A percentile compares a stretch with the other conserved stretches of the same genome.
Evolutionary conservation across 2,113 vertebrate genomes (phyloP).

Genomic region (Paralichthys olivaceus): DNA sequence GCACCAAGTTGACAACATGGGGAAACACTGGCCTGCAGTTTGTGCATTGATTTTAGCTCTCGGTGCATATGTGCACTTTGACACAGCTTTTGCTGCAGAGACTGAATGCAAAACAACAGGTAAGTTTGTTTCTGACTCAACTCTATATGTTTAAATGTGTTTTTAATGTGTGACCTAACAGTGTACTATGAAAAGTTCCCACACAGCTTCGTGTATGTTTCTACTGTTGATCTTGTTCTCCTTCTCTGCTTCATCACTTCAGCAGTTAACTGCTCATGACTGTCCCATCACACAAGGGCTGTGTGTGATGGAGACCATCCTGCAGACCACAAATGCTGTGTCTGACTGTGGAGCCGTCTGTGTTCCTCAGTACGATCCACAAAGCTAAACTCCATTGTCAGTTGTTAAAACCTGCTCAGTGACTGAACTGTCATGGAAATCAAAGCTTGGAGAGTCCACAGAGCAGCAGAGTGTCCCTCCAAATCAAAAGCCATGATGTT

Average conservation of each 20-base stretch:
- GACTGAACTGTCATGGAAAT: background rate
- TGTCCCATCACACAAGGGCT: constrained; percentile 57
- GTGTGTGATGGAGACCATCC: constrained; percentile 70
- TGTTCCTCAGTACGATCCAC: constrained; percentile 46
- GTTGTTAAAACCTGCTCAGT: background rate
- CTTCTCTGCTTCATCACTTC: constrained; percentile 15
- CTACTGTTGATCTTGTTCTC: background rate
- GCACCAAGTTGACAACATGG: constrained; percentile 53
- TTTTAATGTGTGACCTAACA: background rate
- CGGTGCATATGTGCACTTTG: constrained; percentile 26
- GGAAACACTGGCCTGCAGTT: constrained; percentile 30
- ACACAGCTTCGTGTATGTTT: too few relatives aligned
- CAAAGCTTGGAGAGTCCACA: background rate
- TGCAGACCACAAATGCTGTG: constrained; percentile 72
- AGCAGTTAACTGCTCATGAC: background rate
- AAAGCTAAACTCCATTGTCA: constrained; percentile 1
- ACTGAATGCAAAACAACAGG: constrained; percentile 13
- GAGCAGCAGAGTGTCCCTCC: background rate
- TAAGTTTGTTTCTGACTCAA: constrained; percentile 24
- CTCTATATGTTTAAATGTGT: background rate
- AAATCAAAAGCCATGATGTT: background rate
- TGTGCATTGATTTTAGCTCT: constrained; percentile 55
- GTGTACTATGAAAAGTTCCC: background rate
- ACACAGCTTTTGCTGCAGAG: background rate
- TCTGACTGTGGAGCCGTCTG: constrained; percentile 74